These are phyloP conservation scores for Saturnia japonica DNA, from an alignment of 2,888 invertebrate species.

Conservation along the genomic window DNA sequence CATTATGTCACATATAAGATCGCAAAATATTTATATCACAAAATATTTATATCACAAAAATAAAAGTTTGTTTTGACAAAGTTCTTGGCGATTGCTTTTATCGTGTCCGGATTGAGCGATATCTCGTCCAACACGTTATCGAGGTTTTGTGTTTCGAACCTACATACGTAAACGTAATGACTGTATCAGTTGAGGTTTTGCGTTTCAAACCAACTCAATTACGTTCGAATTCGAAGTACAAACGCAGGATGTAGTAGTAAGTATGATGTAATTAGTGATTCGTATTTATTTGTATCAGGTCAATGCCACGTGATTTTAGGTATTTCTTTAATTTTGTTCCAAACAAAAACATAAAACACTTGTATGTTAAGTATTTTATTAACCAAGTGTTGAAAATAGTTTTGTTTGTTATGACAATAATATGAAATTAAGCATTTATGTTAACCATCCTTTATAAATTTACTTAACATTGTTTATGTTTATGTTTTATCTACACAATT, in stretches of 20 bases:
- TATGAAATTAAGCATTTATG: not conserved
- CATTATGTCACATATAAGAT: not conserved
- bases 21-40: not conserved
- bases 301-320: slow-evolving; percentile 3
- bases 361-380: not conserved
- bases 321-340: not conserved
- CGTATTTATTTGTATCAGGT: not conserved
- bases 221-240: not conserved
- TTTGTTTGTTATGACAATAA: not conserved
- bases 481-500: too few species aligned
- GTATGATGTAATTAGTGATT: too few species aligned
- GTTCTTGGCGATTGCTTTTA: slow-evolving; percentile 10
- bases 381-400: not conserved
- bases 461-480: not conserved
- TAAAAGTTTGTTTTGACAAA: slow-evolving; percentile 7
- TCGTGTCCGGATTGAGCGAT: slow-evolving; percentile 7
- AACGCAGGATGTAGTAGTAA: not conserved
- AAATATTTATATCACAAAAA: not conserved
- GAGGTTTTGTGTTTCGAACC: slow-evolving; percentile 36
- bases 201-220: slow-evolving; percentile 40
- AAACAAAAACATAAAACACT: not conserved
- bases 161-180: slow-evolving; percentile 7
- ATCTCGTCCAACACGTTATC: slow-evolving; percentile 18
- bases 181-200: slow-evolving; percentile 48
- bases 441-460: not conserved